phyloP scores from a whole-genome alignment of 2,888 invertebrate genomes.

The Lasioglossum figueresi region DNA sequence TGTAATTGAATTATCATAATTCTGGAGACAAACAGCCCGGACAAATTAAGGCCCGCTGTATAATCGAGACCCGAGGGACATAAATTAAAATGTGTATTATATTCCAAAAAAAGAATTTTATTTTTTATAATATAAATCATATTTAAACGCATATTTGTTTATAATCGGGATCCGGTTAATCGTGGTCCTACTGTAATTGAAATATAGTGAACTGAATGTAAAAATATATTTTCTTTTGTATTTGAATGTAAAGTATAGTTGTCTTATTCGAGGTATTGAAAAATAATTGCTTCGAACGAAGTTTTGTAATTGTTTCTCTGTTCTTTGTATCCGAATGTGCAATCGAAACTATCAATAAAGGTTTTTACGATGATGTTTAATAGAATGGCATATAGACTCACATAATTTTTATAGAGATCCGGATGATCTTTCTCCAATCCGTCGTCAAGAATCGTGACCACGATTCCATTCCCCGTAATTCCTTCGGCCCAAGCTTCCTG shows the following conservation, averaged over 20 bases:
- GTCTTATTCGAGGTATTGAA: background rate
- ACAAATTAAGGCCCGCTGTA: no score
- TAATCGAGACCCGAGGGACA: no score
- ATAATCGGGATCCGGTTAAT: no score
- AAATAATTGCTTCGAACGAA: background rate
- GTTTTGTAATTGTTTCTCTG: background rate
- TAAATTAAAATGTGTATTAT: no score
- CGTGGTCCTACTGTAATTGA: no score
- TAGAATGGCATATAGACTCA: conserved; percentile 86
- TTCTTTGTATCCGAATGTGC: background rate
- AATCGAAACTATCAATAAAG: background rate
- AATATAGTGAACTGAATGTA: background rate
- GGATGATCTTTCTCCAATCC: conserved; percentile 98
- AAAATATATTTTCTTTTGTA: background rate
- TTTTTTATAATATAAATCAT: no score
- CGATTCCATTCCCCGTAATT: conserved; percentile 96
- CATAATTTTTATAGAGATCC: conserved; percentile 95
- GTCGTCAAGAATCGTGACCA: conserved; percentile 98
- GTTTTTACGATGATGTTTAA: background rate
- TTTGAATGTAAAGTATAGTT: background rate
- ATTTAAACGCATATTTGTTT: no score
- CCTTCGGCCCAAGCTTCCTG: conserved; percentile 97
- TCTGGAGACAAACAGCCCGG: no score
- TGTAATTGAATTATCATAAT: no score
- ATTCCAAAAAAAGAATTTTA: no score